phyloP scores from a whole-genome alignment of 2,888 invertebrate genomes.

The Sericinus montela region DNA sequence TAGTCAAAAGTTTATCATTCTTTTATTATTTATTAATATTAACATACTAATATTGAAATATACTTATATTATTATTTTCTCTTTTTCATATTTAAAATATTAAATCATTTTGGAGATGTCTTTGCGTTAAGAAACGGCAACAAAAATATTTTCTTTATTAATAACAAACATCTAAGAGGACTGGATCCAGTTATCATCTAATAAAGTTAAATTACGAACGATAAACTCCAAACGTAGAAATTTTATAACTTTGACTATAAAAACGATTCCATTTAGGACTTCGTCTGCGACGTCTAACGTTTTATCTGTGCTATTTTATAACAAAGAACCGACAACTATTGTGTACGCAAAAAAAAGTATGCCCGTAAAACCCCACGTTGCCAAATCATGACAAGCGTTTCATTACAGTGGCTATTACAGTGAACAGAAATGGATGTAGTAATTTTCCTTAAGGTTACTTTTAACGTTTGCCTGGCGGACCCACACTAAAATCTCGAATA shows the following conservation, averaged over 20 bases:
- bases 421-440: slow-evolving; percentile 15
- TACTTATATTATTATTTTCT: too few relatives aligned
- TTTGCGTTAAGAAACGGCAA: too few relatives aligned
- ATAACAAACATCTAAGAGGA: too few relatives aligned
- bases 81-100: too few relatives aligned
- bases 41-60: too few relatives aligned
- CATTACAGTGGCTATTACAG: slow-evolving; percentile 18
- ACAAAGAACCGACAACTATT: slow-evolving; percentile 13
- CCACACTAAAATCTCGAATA: slow-evolving; percentile 10
- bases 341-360: slow-evolving; percentile 13
- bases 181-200: too few relatives aligned
- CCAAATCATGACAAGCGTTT: slow-evolving; percentile 18
- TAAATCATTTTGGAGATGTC: too few relatives aligned
- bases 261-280: background rate
- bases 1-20: too few relatives aligned
- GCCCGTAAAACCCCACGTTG: slow-evolving; percentile 14
- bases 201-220: too few relatives aligned
- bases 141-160: too few relatives aligned
- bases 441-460: slow-evolving; percentile 10
- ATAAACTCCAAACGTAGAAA: too few relatives aligned
- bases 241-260: background rate
- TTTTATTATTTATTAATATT: too few relatives aligned
- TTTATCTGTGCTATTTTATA: slow-evolving; percentile 12
- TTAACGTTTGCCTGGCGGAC: slow-evolving; percentile 7
- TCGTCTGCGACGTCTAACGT: slow-evolving; percentile 4